Base-by-base conservation (phyloP, 2,888 invertebrate genomes). In the Mactromeris polynyma region DNA sequence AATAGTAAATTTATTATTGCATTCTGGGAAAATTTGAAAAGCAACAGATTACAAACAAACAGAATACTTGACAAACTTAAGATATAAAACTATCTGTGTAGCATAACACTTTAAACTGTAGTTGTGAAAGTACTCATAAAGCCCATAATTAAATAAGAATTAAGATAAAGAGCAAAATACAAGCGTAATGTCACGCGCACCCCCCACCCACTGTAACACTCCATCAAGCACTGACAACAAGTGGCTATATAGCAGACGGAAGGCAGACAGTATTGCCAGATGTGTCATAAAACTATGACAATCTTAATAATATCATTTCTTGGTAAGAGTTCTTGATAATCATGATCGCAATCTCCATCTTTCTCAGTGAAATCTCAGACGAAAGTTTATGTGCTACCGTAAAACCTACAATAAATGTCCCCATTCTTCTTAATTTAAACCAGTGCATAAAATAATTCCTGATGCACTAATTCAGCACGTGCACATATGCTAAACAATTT, bases 221-320 rank as follows among this genome's bases (percentile, higher is more conserved):
- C 73, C 17, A 33, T 73, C 73, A 73, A 73, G 26, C 73, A 73
- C 14, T 73, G 26, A 73, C 33, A 73, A 73, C 73, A 73, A 73
- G 73, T 73, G 73, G 73, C 19, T 73, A 33, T 26, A 73, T 31
- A 73, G 36, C 33, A 73, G 73, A 73, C 33, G 19, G 26, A 36
- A 11, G 26, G 73, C 73, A 73, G 31, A 17, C 73, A 4, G 73
- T 33, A 19, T 6, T 73, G 36, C 31, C 73, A 73, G 73, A 73
- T 73, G 73, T 73, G 33, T 73, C 73, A 73, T 36, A 73, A 33
- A 73, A 33, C 73, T 36, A 73, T 73, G 36, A 73, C 73, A 73
- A 73, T 73, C 73, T 73, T 33, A 73, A 33, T 33, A 36, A 73
- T 73, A 33, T 33, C 33, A 31, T 73, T 33, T 19, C 73, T 73